Evolutionary conservation across 2,113 vertebrate genomes (phyloP), one percentile per base, ranked within the genome.

Genomic region (Solea solea): DNA sequence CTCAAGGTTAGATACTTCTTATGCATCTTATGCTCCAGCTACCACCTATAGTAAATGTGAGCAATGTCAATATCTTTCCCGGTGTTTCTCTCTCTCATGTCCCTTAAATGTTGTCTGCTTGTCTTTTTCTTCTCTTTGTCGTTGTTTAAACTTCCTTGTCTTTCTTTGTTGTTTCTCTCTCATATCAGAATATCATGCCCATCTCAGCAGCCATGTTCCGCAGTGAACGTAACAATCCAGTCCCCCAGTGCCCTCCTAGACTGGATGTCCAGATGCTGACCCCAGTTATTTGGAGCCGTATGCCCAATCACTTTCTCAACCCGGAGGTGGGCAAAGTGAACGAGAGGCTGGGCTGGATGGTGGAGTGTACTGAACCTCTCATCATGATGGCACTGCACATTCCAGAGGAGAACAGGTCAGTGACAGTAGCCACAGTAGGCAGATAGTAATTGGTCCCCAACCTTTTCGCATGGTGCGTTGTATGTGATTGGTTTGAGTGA

Each of bases 331-430:
- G 84, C 2, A 94, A 90, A 0, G 86, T 95, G 1, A 93, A 93
- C 2, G 97, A 98, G 79, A 88, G 95, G 0, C 89, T 95, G 1
- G 97, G 97, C 81, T 99, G 97, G 97, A 90, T 92, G 53, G 95
- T 97, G 46, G 95, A 96, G 86, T 98, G 97, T 58, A 75, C 74
- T 0, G 93, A 97, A 21, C 95, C 96, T 0, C 94, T 97, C 54
- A 94, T 92, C 86, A 98, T 98, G 97, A 98, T 98, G 97, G 96
- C 96, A 0, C 92, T 98, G 45, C 97, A 97, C 89, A 94, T 99
- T 76, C 97, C 97, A 0, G 97, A 99, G 90, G 97, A 98, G 93
- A 97, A 97, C 93, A 95, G 97, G 97, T 98, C 27, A 83, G 85
- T 63, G 10, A 56, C 34, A 14, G 3, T 49, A 53, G 52, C 9